Percentiles rank a stretch among this genome's conserved stretches.
These are phyloP conservation scores for Pedionomus torquatus DNA, from an alignment of 2,113 vertebrate genomes.

Conservation along the genomic window DNA sequence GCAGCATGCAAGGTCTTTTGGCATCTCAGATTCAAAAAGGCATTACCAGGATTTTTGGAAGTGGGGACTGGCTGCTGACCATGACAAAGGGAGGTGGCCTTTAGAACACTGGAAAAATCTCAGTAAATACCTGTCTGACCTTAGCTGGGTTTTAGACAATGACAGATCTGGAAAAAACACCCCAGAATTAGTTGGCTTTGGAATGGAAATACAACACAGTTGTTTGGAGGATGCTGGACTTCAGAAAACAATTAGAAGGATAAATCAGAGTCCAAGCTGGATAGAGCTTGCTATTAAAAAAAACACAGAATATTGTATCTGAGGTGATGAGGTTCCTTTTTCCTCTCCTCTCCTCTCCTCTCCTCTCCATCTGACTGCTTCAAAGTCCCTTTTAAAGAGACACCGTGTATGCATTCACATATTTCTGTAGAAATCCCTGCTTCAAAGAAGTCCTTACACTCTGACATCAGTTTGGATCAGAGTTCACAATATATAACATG, in stretches of 20 bases:
- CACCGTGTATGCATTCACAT: too few species aligned
- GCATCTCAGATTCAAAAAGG: neutral
- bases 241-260: neutral
- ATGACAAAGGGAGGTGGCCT: neutral
- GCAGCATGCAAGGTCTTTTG: neutral
- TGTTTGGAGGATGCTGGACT: neutral
- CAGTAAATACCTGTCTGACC: neutral
- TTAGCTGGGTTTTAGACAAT: neutral
- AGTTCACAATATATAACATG: neutral
- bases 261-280: neutral
- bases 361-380: neutral
- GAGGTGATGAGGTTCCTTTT: neutral
- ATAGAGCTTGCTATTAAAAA: neutral
- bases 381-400: neutral
- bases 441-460: neutral
- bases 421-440: neutral
- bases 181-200: neutral
- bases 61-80: neutral
- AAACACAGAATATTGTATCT: accelerated
- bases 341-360: accelerated
- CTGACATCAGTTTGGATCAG: neutral
- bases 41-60: neutral
- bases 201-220: neutral
- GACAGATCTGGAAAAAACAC: neutral
- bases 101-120: neutral